Evolutionary conservation across 2,113 vertebrate species (phyloP).

Genomic region (Aythya baeri): DNA sequence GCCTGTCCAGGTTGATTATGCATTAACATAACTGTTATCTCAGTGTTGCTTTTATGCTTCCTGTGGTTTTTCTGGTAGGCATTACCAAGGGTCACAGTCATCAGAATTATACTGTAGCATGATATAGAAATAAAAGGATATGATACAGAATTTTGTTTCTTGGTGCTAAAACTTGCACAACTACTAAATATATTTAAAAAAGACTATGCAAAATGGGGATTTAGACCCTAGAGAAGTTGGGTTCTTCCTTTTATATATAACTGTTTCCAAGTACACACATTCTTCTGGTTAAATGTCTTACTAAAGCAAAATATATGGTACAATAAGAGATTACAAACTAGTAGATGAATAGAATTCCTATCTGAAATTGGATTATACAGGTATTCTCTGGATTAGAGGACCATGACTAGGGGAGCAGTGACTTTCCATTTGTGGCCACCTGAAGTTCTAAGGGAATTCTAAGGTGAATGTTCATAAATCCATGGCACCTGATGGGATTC

Average conservation of each 20-base stretch:
- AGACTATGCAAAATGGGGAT: fast-evolving
- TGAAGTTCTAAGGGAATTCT: too few relatives aligned
- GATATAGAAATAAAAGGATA: background rate
- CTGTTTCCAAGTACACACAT: background rate
- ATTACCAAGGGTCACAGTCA: background rate
- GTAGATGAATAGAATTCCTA: background rate
- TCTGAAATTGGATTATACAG: background rate
- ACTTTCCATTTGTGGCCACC: too few relatives aligned
- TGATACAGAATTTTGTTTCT: background rate
- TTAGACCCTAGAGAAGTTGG: background rate
- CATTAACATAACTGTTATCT: background rate
- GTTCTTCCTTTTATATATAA: background rate
- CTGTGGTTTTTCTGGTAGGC: background rate
- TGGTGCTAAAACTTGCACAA: background rate
- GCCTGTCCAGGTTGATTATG: background rate
- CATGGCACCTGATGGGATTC: too few relatives aligned
- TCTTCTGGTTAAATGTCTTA: background rate
- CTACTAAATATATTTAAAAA: background rate
- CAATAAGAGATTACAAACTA: background rate
- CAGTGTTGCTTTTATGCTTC: background rate
- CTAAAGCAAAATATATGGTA: background rate
- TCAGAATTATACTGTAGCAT: background rate
- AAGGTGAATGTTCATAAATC: too few relatives aligned
- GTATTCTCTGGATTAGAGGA: background rate
- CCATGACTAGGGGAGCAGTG: too few relatives aligned